Conservation (phyloP, 2,797 vertebrate species). For the Amphiprion clarkii region DNA sequence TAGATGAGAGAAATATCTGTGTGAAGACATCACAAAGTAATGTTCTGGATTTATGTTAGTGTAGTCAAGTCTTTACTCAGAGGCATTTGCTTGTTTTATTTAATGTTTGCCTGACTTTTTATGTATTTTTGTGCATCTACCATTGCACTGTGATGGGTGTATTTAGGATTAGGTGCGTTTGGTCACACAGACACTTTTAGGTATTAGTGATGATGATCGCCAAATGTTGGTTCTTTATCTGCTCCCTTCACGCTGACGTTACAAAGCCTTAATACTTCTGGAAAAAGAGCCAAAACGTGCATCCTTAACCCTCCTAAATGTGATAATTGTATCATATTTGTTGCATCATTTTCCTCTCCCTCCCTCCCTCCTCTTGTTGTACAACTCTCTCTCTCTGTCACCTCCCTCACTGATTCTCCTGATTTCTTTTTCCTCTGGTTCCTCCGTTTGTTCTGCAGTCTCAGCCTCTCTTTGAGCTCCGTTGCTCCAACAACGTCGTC, state of each 20-base stretch:
- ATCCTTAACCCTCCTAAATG: neutral
- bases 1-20: no score
- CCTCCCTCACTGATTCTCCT: neutral
- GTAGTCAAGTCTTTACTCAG: neutral
- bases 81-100: neutral
- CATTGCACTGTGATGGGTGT: no score
- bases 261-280: neutral
- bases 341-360: neutral
- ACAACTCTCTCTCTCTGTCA: neutral
- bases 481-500: constrained; percentile 94
- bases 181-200: no score
- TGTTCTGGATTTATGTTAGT: neutral
- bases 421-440: neutral
- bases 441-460: constrained; percentile 52
- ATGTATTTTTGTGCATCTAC: neutral
- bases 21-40: neutral
- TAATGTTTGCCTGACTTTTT: neutral
- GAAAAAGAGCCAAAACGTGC: neutral
- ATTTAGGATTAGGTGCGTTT: no score
- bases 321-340: neutral
- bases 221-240: neutral
- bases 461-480: constrained; percentile 92
- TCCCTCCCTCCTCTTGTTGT: neutral
- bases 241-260: neutral
- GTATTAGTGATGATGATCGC: neutral